A percentile compares a stretch with the other conserved stretches of the same genome.
Evolutionary conservation across 2,888 invertebrate genomes (phyloP).

Genomic region (Drosophila imparisetae): DNA sequence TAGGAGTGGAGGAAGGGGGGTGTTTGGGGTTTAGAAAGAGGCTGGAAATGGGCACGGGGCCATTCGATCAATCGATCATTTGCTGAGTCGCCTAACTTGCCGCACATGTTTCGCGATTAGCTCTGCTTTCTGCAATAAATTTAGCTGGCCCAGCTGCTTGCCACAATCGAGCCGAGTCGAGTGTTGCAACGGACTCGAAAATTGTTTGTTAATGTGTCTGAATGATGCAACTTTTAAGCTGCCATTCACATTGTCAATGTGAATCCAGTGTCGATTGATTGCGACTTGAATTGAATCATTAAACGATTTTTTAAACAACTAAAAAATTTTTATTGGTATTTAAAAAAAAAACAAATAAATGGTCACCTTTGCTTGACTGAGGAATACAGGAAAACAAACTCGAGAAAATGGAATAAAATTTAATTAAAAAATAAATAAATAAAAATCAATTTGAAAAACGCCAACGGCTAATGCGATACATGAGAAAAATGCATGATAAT

Average conservation of each 20-base stretch:
- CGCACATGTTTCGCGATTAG: slow-evolving; percentile 64
- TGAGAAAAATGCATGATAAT: background rate
- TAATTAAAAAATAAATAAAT: background rate
- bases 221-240: slow-evolving; percentile 46
- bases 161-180: slow-evolving; percentile 17
- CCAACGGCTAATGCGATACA: background rate
- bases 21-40: background rate
- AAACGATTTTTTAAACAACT: background rate
- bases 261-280: slow-evolving; percentile 1
- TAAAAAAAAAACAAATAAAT: background rate
- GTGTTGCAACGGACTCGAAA: background rate
- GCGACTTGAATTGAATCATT: slow-evolving; percentile 8
- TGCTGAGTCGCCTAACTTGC: slow-evolving; percentile 44
- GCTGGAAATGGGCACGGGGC: slow-evolving; percentile 19
- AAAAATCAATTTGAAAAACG: background rate
- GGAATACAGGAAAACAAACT: background rate
- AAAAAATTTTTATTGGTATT: background rate
- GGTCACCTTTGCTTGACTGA: background rate
- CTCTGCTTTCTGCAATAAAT: slow-evolving; percentile 61
- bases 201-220: slow-evolving; percentile 29
- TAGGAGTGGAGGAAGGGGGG: background rate
- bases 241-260: slow-evolving; percentile 4
- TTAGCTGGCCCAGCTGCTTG: slow-evolving; percentile 44
- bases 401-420: background rate
- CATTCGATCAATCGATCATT: slow-evolving; percentile 32